Base-by-base conservation (phyloP, 2,888 invertebrate genomes). In the Oscheius sp. region DNA sequence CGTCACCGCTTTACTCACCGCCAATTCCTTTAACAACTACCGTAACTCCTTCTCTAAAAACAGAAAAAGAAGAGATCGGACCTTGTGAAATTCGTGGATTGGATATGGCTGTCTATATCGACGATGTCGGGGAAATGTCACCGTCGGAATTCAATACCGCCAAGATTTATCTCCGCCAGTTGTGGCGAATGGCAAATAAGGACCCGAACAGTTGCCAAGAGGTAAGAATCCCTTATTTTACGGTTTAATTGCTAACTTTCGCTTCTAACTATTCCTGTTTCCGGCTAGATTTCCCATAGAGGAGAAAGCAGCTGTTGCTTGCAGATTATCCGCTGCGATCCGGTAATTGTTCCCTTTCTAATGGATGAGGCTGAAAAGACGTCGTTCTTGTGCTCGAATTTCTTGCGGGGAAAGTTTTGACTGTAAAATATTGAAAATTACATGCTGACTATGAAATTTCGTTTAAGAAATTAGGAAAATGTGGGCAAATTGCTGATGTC, bases 61-160 rank as follows among this genome's bases (percentile, higher is more conserved):
- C 27, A n/a, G 9, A 21, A 13, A 23, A 3, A 18, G 18, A 29
- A 12, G 35, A 35, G 35, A 9, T 6, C 35, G 35, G 35, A 9
- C 27, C 25, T 9, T 58, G 58, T 58, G 27, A 27, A n/a, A 29
- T 58, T 13, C 25, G n/a, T 25, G 58, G 58, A 12, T 7, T 13
- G 27, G 58, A 58, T 58, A 7, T 58, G 58, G 58, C 29, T 13
- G 58, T 58, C 58, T 58, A 58, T 27, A 58, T 58, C 58, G 58
- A 58, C 29, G 58, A 58, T 27, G 58, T 58, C 7, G 58, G 58
- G 27, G 29, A 27, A 2, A 58, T 58, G 58, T 29, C 27, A 3
- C 58, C 58, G 12, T 58, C 58, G 3, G 58, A 58, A n/a, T 58
- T 58, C 29, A 58, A 58, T 58, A 58, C 58, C 7, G 58, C 29